A percentile compares a stretch with the other conserved stretches of the same genome.
These are phyloP conservation scores for Mus spicilegus DNA, from an alignment of 2,113 vertebrate genomes.

Conservation along the genomic window DNA sequence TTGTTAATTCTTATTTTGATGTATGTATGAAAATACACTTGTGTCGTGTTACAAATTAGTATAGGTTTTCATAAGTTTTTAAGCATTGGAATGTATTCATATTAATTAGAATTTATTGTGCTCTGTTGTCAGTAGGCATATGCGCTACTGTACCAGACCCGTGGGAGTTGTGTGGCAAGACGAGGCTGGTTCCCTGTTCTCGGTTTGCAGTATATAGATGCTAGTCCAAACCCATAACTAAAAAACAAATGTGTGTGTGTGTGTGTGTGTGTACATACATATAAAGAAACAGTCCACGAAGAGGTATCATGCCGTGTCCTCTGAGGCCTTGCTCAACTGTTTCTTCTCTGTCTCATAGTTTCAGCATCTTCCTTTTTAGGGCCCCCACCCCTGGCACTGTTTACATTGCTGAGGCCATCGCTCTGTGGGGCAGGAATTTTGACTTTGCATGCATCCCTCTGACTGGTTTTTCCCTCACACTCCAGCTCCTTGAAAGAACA, in stretches of 20 bases:
- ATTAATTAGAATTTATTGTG: not conserved
- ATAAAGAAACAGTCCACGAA: not conserved
- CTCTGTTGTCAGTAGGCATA: not conserved
- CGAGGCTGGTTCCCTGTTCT: not conserved
- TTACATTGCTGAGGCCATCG: not conserved
- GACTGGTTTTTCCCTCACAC: not conserved
- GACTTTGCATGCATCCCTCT: fast-evolving
- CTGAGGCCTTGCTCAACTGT: not conserved
- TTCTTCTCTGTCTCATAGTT: not conserved
- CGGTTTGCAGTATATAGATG: not conserved
- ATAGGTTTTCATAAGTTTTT: conserved; percentile 45
- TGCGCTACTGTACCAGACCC: not conserved
- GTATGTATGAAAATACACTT: not conserved
- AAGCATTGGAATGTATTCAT: conserved; percentile 13
- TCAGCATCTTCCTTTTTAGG: not conserved
- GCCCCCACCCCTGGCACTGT: not conserved
- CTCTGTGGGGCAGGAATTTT: not conserved
- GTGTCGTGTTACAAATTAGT: not conserved
- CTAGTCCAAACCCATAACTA: not conserved
- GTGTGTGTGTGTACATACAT: not conserved
- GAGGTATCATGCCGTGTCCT: not conserved
- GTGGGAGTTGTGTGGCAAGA: not conserved
- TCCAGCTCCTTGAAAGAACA: not conserved
- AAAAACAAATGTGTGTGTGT: not conserved
- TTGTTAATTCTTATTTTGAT: conserved; percentile 49